Conservation (phyloP, 2,888 invertebrate species). For the Sminthurides aquaticus region DNA sequence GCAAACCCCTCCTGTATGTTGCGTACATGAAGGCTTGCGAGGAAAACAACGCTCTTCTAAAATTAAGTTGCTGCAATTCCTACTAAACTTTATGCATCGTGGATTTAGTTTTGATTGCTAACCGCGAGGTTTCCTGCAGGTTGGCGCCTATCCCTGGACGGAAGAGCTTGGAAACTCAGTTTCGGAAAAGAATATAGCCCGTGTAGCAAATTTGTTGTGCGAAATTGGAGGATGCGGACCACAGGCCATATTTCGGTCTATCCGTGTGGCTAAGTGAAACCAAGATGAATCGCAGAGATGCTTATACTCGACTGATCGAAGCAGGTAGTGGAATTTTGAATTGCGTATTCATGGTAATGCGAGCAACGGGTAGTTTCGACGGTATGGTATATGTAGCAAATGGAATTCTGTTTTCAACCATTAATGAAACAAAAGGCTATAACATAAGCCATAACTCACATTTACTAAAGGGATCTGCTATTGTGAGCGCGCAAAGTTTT, state of each 20-base stretch:
- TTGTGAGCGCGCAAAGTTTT: too few relatives aligned
- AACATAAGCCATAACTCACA: too few relatives aligned
- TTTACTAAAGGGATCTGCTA: too few relatives aligned
- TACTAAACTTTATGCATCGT: too few relatives aligned
- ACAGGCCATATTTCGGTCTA: slow-evolving; percentile 33
- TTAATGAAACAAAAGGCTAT: too few relatives aligned
- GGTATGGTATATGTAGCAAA: neutral
- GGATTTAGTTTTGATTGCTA: too few relatives aligned
- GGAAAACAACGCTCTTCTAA: slow-evolving; percentile 55
- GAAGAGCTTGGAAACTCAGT: slow-evolving; percentile 20
- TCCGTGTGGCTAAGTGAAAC: slow-evolving; percentile 53
- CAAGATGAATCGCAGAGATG: slow-evolving; percentile 54
- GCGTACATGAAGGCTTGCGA: slow-evolving; percentile 65
- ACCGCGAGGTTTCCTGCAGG: too few relatives aligned
- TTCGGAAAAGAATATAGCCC: slow-evolving; percentile 23
- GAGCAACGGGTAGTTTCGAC: neutral
- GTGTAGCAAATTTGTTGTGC: slow-evolving; percentile 22
- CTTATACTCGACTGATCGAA: slow-evolving; percentile 61
- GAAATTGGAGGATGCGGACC: slow-evolving; percentile 9
- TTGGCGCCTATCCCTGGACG: slow-evolving; percentile 25
- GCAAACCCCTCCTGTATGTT: slow-evolving; percentile 62
- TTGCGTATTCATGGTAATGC: neutral
- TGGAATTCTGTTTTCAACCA: slow-evolving; percentile 41
- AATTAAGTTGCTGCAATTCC: neutral
- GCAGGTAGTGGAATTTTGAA: slow-evolving; percentile 84